phyloP scores from a whole-genome alignment of 2,888 invertebrate genomes.

The Boloria selene region DNA sequence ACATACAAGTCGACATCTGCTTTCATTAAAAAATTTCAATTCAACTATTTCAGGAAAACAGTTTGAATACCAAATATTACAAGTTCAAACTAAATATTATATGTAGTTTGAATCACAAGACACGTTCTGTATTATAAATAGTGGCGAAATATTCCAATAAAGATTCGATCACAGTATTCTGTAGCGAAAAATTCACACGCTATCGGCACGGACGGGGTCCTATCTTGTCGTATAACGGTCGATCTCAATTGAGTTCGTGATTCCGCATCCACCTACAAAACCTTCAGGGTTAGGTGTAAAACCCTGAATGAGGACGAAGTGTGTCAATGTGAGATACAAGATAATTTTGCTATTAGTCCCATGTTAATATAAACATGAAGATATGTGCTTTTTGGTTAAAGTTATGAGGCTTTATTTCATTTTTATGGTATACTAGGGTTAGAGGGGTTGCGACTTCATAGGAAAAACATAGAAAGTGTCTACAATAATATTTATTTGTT shows the following conservation, averaged over 20 bases:
- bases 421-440: too few relatives aligned
- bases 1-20: too few relatives aligned
- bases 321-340: slow-evolving; percentile 17
- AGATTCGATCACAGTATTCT: slow-evolving; percentile 30
- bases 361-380: neutral
- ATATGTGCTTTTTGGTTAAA: neutral
- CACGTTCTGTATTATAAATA: slow-evolving; percentile 33
- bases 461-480: too few relatives aligned
- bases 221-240: slow-evolving; percentile 37
- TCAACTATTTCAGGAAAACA: too few relatives aligned
- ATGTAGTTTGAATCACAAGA: slow-evolving; percentile 5
- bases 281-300: slow-evolving; percentile 35
- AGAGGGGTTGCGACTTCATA: too few relatives aligned
- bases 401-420: neutral
- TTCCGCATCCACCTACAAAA: slow-evolving; percentile 50
- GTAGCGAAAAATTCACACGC: slow-evolving; percentile 32
- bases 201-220: slow-evolving; percentile 31
- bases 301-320: slow-evolving; percentile 19
- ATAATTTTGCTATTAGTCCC: slow-evolving; percentile 4
- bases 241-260: slow-evolving; percentile 63
- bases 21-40: too few relatives aligned
- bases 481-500: too few relatives aligned
- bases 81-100: too few relatives aligned
- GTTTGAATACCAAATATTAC: too few relatives aligned
- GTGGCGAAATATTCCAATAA: slow-evolving; percentile 23